These are phyloP conservation scores for Malacoraja senta DNA, from an alignment of 2,797 vertebrate genomes.

Conservation along the genomic window DNA sequence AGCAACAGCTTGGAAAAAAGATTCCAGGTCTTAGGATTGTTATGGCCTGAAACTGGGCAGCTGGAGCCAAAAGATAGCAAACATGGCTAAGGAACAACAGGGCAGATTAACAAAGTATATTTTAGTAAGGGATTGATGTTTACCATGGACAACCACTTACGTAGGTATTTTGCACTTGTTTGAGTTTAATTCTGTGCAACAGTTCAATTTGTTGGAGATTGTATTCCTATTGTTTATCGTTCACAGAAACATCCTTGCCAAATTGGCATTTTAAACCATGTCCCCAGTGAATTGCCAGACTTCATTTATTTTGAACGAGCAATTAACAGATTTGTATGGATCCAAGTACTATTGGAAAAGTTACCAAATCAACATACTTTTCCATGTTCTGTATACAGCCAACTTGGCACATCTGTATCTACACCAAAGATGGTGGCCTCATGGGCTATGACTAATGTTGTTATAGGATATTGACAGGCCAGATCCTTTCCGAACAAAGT, in stretches of 20 bases:
- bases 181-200: not conserved
- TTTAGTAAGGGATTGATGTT: not conserved
- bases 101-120: not conserved
- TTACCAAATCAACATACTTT: constrained; percentile 32
- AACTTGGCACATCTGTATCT: constrained; percentile 28
- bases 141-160: not conserved
- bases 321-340: constrained; percentile 16
- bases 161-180: not conserved
- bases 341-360: constrained; percentile 22
- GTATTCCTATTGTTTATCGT: not conserved
- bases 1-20: not conserved
- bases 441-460: constrained; percentile 35
- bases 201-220: not conserved
- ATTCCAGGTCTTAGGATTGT: too few species aligned
- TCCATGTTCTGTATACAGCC: constrained; percentile 15
- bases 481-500: constrained; percentile 19
- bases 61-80: constrained; percentile 2
- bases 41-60: not conserved
- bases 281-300: not conserved
- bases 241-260: not conserved
- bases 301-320: constrained; percentile 24
- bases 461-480: not conserved
- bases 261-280: constrained; percentile 1
- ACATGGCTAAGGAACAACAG: not conserved
- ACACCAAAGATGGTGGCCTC: constrained; percentile 19